phyloP scores from a whole-genome alignment of 1,140 invertebrate genomes.

The Myzus persicae region DNA sequence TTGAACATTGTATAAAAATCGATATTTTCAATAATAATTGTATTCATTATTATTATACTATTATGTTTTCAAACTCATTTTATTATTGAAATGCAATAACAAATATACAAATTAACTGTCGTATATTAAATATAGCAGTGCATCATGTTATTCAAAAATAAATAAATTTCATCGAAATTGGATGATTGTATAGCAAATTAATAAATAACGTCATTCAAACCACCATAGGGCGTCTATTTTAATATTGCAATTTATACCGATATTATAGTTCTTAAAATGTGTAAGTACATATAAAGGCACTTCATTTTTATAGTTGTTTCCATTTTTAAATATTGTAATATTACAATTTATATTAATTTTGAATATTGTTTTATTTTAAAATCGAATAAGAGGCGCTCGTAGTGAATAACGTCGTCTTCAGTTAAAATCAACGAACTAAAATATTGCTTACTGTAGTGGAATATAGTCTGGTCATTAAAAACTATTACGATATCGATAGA shows the following conservation, averaged over 20 bases:
- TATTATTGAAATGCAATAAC: not conserved
- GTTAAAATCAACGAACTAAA: not conserved
- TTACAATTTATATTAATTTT: not conserved
- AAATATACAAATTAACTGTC: not conserved
- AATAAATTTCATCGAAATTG: not conserved
- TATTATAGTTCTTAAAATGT: not conserved
- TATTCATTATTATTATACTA: not conserved
- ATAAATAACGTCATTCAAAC: not conserved
- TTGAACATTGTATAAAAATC: not conserved
- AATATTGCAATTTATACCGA: not conserved
- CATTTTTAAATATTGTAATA: not conserved
- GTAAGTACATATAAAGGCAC: not conserved
- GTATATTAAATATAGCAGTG: not conserved
- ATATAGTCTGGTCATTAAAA: not conserved
- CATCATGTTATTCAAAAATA: not conserved
- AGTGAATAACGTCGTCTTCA: not conserved
- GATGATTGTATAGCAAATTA: too few relatives aligned
- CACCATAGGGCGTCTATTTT: not conserved
- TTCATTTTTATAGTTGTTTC: not conserved
- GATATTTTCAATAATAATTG: not conserved
- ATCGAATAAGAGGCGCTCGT: not conserved
- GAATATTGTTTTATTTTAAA: not conserved
- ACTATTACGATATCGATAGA: not conserved
- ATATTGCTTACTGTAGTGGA: not conserved
- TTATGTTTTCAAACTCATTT: not conserved